Evolutionary conservation across 2,888 invertebrate genomes (phyloP).

Genomic region (Nyleta sp.): DNA sequence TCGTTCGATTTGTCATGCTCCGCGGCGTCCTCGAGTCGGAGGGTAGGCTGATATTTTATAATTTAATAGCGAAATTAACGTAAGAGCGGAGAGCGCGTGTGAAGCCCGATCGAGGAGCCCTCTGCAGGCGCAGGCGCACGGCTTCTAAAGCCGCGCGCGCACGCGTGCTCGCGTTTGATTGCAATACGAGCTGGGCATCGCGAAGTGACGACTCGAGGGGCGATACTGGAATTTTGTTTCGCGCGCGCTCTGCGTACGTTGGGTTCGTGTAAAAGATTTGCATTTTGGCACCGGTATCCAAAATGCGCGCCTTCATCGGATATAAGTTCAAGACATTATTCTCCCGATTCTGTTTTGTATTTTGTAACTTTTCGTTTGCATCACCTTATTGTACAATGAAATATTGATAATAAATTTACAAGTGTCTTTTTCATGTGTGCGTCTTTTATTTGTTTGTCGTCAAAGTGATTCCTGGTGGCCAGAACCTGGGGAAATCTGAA

Average conservation of each 20-base stretch:
- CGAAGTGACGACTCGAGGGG: conserved; percentile 16
- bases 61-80: conserved; percentile 35
- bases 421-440: conserved; percentile 69
- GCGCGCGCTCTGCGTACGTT: conserved; percentile 24
- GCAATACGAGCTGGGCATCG: conserved; percentile 21
- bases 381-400: conserved; percentile 68
- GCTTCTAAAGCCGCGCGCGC: too few species aligned
- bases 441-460: too few species aligned
- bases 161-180: conserved; percentile 5
- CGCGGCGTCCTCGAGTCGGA: conserved; percentile 5
- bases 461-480: too few species aligned
- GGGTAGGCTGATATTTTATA: conserved; percentile 30
- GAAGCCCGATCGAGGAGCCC: too few species aligned
- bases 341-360: conserved; percentile 26
- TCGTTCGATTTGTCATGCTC: conserved; percentile 25
- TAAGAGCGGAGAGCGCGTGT: not conserved
- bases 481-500: too few species aligned
- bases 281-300: not conserved
- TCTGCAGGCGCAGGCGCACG: not conserved
- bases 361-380: conserved; percentile 52
- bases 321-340: conserved; percentile 12
- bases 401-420: conserved; percentile 73
- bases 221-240: conserved; percentile 27
- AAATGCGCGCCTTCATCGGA: conserved; percentile 15
- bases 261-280: conserved; percentile 24